Conservation (phyloP, 1,140 invertebrate genomes). For the Papilio dardanus region DNA sequence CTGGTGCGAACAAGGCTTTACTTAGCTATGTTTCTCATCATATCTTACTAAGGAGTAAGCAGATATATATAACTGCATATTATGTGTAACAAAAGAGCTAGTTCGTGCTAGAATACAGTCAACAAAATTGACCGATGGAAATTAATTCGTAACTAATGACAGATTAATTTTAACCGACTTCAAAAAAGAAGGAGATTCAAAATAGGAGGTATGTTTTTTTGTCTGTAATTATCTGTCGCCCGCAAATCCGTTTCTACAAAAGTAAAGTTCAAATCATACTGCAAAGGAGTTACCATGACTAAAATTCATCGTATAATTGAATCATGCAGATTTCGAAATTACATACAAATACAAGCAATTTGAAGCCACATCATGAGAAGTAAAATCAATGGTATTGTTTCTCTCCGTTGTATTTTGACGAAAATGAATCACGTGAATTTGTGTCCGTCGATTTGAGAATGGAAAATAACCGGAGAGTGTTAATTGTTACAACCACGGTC, state of each 20-base stretch:
- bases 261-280: too few species aligned
- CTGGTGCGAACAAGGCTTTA: too few species aligned
- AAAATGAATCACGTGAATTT: conserved; percentile 1
- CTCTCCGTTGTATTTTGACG: background rate
- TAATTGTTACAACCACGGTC: conserved; percentile 5
- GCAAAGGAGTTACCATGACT: too few species aligned
- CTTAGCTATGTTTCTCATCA: background rate
- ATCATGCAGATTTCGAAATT: background rate
- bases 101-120: too few species aligned
- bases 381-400: background rate
- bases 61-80: background rate
- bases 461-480: background rate
- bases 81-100: background rate
- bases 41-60: background rate
- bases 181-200: too few species aligned
- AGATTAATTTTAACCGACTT: too few species aligned
- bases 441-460: background rate
- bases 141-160: too few species aligned
- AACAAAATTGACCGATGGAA: too few species aligned
- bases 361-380: background rate
- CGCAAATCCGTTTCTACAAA: too few species aligned
- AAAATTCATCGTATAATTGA: background rate
- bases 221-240: too few species aligned
- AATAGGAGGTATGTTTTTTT: too few species aligned
- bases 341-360: background rate